Base-by-base conservation (phyloP, 2,888 invertebrate species). In the Myopa tessellatipennis region DNA sequence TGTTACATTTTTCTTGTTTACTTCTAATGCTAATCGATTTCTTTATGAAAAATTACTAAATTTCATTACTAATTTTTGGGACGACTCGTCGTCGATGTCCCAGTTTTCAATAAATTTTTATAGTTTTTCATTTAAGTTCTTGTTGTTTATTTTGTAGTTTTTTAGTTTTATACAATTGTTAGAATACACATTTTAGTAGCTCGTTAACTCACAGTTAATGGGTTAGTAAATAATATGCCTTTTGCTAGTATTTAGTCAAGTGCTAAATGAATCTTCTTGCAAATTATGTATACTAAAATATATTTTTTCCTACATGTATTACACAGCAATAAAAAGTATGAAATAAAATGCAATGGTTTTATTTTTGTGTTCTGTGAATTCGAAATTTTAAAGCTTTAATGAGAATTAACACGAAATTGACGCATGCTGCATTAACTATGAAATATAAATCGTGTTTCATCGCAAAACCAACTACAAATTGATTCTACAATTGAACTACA, bases 41-140 rank as follows among this genome's bases (percentile, higher is more conserved):
- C 52, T 72, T 40, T 75, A 68, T 40, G 69, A 60, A 78, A 77
- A 77, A 79, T 70, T 79, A 74, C 79, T 76, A 79, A 72, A 77
- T 74, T 68, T 73, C 77, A 78, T 73, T 76, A 63, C 79, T 78
- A 80, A 55, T 70, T n/a, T n/a, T 76, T 77, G 77, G 80, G 80
- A 80, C 80, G 72, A 26, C 26, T 26, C 26, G 26, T 26, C 74
- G 61, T 45, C 72, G 68, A 65, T 76, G 78, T 80, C 80, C 80
- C 79, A 79, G 77, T 80, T 77, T 73, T 78, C 45, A 75, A 60
- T 12, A 75, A 75, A 60, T 75, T 50, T n/a, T 61, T 75, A 52
- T 55, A 4, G 12, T 60, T 75, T 3, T 75, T 61, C 45, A 40
- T 4, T 58, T 60, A n/a, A 6, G 26, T 40, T 58, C 36, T 58